Evolutionary conservation across 2,797 vertebrate genomes (phyloP), one percentile per base, ranked within the genome.

Genomic region (Silurus aristotelis): DNA sequence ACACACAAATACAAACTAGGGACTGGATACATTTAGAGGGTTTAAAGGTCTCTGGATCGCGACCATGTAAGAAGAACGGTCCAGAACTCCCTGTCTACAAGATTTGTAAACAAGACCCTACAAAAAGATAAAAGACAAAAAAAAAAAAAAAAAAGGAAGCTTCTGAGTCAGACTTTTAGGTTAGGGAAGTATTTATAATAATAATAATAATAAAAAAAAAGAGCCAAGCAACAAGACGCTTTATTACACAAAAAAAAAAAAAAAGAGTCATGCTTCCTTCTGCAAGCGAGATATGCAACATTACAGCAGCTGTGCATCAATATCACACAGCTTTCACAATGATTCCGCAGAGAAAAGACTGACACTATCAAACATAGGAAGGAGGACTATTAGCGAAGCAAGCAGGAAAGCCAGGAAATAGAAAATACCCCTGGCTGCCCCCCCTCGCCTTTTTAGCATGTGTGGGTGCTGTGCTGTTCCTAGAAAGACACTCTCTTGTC

Each of bases 401-500:
- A 76, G 84, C 67, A n/a, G 77, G 75, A 87, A 84, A 27, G 58
- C 81, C 43, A 77, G 87, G 84, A 88, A 87, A 84, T 83, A 5
- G 48, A 52, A 52, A 52, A 80, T 82, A 85, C 79, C 79, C 67
- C 67, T 38, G 67, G 48, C 85, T 6, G 56, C 52, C 66, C 67
- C 56, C 61, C 84, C 75, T 80, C 31, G 75, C 27, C 66, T 88
- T 83, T 83, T 84, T 43, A 68, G 76, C 63, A 38, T 75, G 61
- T 8, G 76, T 43, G 80, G 43, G 43, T 66, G 67, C 67, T 84
- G 64, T 10, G 82, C 85, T 82, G 84, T 86, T 80, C 79, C 25
- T 70, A 70, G 61, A 84, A 79, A 84, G 76, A 64, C 73, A 46
- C 79, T 61, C 85, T 84, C 82, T 87, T 89, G 83, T 70, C 89